Evolutionary conservation across 1,140 invertebrate species (phyloP).

Genomic region (Vanessa tameamea): DNA sequence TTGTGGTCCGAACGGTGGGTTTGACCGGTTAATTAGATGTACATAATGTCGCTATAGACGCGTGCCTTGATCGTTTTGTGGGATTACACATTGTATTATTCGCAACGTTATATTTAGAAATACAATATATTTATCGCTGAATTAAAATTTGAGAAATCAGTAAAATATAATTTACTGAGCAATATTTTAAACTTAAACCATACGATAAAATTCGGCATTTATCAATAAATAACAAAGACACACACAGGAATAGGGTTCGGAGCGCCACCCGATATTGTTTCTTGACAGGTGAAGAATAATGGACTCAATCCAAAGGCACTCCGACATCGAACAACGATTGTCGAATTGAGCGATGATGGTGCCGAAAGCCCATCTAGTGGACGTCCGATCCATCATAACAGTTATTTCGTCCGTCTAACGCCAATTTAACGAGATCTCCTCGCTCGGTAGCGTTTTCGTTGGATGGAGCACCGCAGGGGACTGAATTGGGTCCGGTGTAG

Average conservation of each 20-base stretch:
- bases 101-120: background rate
- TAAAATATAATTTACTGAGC: background rate
- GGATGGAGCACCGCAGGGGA: conserved; percentile 22
- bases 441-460: conserved; percentile 22
- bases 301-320: conserved; percentile 62
- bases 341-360: conserved; percentile 73
- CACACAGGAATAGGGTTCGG: conserved; percentile 33
- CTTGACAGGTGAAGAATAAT: conserved; percentile 62
- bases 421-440: conserved; percentile 50
- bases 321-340: conserved; percentile 69
- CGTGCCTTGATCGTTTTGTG: conserved; percentile 64
- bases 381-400: conserved; percentile 73
- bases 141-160: background rate
- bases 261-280: conserved; percentile 43
- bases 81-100: conserved; percentile 49
- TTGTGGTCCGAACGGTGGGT: conserved; percentile 69
- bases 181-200: background rate
- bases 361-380: conserved; percentile 72
- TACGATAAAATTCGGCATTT: conserved; percentile 23
- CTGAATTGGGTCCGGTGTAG: conserved; percentile 25
- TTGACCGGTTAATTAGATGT: conserved; percentile 76
- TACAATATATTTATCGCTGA: too few relatives aligned
- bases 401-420: conserved; percentile 55
- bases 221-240: conserved; percentile 38
- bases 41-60: conserved; percentile 62